Evolutionary conservation across 2,797 vertebrate genomes (phyloP).

Genomic region (Trematomus bernacchii): DNA sequence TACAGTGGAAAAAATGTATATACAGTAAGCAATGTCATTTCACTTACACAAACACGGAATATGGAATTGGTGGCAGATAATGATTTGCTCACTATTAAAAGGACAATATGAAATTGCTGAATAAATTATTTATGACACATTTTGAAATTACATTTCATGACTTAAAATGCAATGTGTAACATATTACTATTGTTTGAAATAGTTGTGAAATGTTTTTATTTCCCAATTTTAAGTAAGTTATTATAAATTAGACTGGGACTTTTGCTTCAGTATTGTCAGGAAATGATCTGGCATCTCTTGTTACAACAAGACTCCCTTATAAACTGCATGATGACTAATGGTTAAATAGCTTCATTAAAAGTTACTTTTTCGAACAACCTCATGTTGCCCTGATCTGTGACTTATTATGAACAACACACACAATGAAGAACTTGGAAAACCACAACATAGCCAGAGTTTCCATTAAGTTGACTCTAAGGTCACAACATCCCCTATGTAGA

Average conservation of each 20-base stretch:
- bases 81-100: not conserved
- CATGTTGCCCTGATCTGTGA: not conserved
- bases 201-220: not conserved
- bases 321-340: not conserved
- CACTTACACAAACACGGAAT: conserved; percentile 1
- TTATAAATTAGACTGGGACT: not conserved
- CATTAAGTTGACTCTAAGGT: not conserved
- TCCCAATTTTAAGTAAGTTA: not conserved
- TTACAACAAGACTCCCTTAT: not conserved
- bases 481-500: not conserved
- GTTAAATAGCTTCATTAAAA: not conserved
- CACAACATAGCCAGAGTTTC: not conserved
- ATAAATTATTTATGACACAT: not conserved
- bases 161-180: not conserved
- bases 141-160: not conserved
- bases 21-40: not conserved
- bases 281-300: not conserved
- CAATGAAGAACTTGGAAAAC: not conserved
- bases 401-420: not conserved
- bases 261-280: not conserved
- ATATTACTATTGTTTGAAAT: not conserved
- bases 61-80: not conserved
- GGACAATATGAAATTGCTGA: not conserved
- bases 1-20: conserved; percentile 3
- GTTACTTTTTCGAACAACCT: not conserved